phyloP scores from a whole-genome alignment of 1,140 invertebrate species.

The Drosophila seguyi region DNA sequence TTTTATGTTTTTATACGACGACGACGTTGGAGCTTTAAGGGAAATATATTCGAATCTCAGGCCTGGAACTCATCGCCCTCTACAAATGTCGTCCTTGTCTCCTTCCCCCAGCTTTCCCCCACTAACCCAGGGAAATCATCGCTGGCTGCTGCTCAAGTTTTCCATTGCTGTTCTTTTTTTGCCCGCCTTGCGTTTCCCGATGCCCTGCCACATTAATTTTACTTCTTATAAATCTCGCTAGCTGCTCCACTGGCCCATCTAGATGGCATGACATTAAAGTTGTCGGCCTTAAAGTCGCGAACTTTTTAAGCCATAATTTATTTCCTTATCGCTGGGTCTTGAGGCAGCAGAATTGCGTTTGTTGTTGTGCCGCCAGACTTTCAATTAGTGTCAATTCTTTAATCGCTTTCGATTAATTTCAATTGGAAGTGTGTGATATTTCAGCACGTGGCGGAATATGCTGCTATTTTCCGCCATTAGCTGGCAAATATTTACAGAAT shows the following conservation, averaged over 20 bases:
- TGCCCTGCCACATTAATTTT: slow-evolving; percentile 76
- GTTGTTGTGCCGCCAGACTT: slow-evolving; percentile 31
- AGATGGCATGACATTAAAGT: slow-evolving; percentile 62
- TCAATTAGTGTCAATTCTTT: slow-evolving; percentile 76
- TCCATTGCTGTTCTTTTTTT: slow-evolving; percentile 31
- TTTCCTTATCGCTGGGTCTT: slow-evolving; percentile 53
- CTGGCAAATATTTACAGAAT: slow-evolving; percentile 50
- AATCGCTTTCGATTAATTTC: slow-evolving; percentile 70
- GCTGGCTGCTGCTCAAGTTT: slow-evolving; percentile 47
- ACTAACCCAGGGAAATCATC: slow-evolving; percentile 38
- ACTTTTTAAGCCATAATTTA: slow-evolving; percentile 48
- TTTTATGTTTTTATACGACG: slow-evolving; percentile 18
- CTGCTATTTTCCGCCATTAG: slow-evolving; percentile 41
- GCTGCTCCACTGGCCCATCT: slow-evolving; percentile 47
- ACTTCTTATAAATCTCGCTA: slow-evolving; percentile 76
- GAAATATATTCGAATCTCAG: slow-evolving; percentile 73
- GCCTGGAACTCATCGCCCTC: slow-evolving; percentile 25
- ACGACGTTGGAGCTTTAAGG: slow-evolving; percentile 51
- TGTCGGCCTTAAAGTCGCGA: slow-evolving; percentile 41
- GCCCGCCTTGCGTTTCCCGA: slow-evolving; percentile 36
- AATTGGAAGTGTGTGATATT: slow-evolving; percentile 21
- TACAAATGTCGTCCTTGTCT: slow-evolving; percentile 4
- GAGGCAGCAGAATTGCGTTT: slow-evolving; percentile 4
- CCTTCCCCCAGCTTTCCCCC: neutral
- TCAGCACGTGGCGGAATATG: slow-evolving; percentile 11